Evolutionary conservation across 2,888 invertebrate species (phyloP), one percentile per base, ranked within the genome.

Genomic region (Drosophila kanekoi): DNA sequence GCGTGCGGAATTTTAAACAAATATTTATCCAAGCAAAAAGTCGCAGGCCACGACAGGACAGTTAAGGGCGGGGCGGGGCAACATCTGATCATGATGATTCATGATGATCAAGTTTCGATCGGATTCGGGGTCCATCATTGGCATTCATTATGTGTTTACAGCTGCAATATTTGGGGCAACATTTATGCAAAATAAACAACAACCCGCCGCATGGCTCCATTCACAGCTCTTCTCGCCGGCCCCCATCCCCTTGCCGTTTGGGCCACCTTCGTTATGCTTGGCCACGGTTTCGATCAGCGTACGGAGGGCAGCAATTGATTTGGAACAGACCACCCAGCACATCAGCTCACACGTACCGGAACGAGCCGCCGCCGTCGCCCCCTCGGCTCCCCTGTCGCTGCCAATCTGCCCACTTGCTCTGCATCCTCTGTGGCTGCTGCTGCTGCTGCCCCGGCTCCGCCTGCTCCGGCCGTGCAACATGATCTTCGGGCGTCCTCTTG

Each of bases 181-280:
- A 88, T 89, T 87, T 88, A 88, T 88, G 89, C 82, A 89, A 88
- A 84, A 88, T 82, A 88, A 89, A 89, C 89, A 89, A 89, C 89
- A 88, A 65, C 52, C 1, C 23, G 35, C 35, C 35, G 13, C 13
- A 13, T 13, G 35, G 28, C 28, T 28, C 54, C 16, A 51, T 44
- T 41, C 68, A 47, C 61, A 52, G 47, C 44, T 32, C 51, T 14
- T 53, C 35, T 20, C 43, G 41, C 52, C 45, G 45, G 0, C 20
- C 18, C 59, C 56, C 41, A 23, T 41, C 37, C 45, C 47, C 47
- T 23, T 23, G 16, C 35, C 10, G 11, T n/a, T 6, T 37, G 13
- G 16, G 14, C 10, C 38, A 11, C 54, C 20, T 71, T 62, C 71
- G 79, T 65, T 79, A 66, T 79, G 79, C 81, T 67, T 38, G 56